Percentiles rank a stretch among this genome's conserved stretches.
Conservation (phyloP, 2,113 vertebrate genomes). For the Agapornis roseicollis region DNA sequence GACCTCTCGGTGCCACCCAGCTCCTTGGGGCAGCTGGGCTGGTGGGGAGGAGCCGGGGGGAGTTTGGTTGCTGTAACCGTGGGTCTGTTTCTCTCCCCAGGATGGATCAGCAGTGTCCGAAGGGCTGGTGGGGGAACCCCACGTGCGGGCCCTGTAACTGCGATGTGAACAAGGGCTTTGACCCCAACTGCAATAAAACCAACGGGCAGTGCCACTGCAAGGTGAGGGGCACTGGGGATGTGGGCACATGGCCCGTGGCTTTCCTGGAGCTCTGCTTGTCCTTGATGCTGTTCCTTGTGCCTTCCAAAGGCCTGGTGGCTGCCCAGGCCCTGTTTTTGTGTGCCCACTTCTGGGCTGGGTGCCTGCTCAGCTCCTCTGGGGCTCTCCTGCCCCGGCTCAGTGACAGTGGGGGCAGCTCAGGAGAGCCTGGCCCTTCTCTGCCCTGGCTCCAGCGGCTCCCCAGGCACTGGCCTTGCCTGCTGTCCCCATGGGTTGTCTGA, state of each 20-base stretch:
- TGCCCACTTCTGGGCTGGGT: background rate
- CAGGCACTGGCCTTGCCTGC: accelerated
- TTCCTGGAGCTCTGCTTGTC: background rate
- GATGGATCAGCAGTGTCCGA: conserved; percentile 94
- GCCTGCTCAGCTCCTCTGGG: background rate
- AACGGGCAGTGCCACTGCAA: conserved; percentile 94
- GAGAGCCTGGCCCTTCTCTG: background rate
- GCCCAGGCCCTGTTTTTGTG: background rate
- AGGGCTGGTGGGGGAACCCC: conserved; percentile 96
- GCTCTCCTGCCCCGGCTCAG: background rate
- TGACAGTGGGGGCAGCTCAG: background rate
- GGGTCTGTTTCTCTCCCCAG: conserved; percentile 65
- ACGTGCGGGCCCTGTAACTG: conserved; percentile 96
- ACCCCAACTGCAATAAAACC: conserved; percentile 93
- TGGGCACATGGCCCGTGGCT: background rate
- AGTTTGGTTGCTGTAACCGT: background rate
- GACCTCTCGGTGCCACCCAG: background rate
- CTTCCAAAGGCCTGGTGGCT: background rate
- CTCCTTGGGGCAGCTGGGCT: background rate
- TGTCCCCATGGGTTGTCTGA: background rate
- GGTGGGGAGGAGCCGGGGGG: background rate
- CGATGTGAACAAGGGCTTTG: conserved; percentile 89
- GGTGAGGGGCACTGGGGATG: conserved; percentile 71
- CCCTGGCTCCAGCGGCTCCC: background rate
- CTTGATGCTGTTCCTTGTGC: background rate